Base-by-base conservation (phyloP, 2,888 invertebrate species). In the Sacculina carcini region DNA sequence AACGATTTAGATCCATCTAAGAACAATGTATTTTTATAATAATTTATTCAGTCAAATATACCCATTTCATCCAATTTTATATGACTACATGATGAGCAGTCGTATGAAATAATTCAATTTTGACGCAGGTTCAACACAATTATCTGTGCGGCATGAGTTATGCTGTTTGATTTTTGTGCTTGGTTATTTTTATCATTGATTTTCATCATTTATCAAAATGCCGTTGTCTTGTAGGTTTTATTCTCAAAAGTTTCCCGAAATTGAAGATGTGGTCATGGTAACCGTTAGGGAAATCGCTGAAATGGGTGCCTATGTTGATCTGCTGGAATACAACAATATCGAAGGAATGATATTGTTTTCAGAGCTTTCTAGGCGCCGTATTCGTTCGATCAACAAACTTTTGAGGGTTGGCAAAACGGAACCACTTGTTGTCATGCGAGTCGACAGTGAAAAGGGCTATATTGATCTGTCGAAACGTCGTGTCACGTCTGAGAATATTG, bases 201-300 rank as follows among this genome's bases (percentile, higher is more conserved):
- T n/a, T n/a, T n/a, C n/a, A n/a, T n/a, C n/a, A n/a, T n/a, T n/a
- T n/a, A n/a, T n/a, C 56, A 56, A 36, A 16, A 68, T 68, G 67
- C 84, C 85, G 63, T 73, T 92, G 55, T 80, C 84, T 60, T 94
- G 92, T 76, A 76, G 98, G 64, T 98, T 86, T 74, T 98, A 98
- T 66, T 80, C 84, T 64, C 85, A 92, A 68, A 86, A 82, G 63
- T 96, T 90, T 69, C 98, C 98, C 2, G 96, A 96, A 65, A 78
- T 94, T 54, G 98, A 98, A 62, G 98, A 98, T 77, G 94, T 98
- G 48, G 98, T 98, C 46, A 92, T 96, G 92, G 96, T 57, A n/a
- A 55, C 56, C 24, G 56, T 57, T 1, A 44, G 57, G 14, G 66
- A 89, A 57, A 98, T 99, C 62, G 96, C 94, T 19, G 96, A 98